These are phyloP conservation scores for Chionoecetes opilio DNA, from an alignment of 1,140 invertebrate genomes.

Conservation along the genomic window DNA sequence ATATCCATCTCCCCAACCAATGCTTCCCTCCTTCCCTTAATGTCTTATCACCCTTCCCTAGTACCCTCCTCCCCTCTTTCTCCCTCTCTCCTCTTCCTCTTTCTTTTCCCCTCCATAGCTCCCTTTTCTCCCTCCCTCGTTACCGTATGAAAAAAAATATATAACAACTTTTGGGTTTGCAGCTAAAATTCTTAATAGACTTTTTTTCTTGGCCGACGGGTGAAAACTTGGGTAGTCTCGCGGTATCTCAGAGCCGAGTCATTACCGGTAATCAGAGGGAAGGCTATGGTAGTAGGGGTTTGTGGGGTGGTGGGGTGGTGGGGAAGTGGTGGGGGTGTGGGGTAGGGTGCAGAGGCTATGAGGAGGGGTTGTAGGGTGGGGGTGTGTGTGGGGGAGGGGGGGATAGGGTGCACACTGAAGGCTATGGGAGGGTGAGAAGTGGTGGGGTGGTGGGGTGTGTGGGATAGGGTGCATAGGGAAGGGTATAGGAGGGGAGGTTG, in stretches of 20 bases:
- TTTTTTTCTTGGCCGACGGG: not conserved
- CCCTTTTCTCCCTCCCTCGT: not conserved
- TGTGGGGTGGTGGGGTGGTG: not conserved
- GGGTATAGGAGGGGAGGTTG: too few relatives aligned
- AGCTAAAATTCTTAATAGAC: constrained; percentile 61
- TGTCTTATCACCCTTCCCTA: too few relatives aligned
- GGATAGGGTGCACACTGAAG: too few relatives aligned
- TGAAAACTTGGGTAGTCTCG: not conserved
- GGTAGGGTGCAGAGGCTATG: not conserved
- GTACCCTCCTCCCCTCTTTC: not conserved
- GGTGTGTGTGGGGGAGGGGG: not conserved
- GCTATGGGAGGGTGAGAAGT: too few relatives aligned
- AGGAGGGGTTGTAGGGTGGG: not conserved
- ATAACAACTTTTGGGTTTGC: constrained; percentile 2
- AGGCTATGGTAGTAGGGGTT: too few relatives aligned
- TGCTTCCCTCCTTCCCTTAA: too few relatives aligned
- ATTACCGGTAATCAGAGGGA: constrained; percentile 60
- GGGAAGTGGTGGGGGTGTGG: not conserved
- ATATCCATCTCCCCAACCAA: not conserved
- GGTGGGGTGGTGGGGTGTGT: too few relatives aligned
- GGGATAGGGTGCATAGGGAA: too few relatives aligned
- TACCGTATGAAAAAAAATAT: not conserved
- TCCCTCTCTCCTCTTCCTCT: not conserved
- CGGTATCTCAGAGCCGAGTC: constrained; percentile 15
- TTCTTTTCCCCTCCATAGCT: not conserved